A percentile compares a stretch with the other conserved stretches of the same genome.
These are phyloP conservation scores for Omphaloscelis lunosa DNA, from an alignment of 2,888 invertebrate species.

Conservation along the genomic window DNA sequence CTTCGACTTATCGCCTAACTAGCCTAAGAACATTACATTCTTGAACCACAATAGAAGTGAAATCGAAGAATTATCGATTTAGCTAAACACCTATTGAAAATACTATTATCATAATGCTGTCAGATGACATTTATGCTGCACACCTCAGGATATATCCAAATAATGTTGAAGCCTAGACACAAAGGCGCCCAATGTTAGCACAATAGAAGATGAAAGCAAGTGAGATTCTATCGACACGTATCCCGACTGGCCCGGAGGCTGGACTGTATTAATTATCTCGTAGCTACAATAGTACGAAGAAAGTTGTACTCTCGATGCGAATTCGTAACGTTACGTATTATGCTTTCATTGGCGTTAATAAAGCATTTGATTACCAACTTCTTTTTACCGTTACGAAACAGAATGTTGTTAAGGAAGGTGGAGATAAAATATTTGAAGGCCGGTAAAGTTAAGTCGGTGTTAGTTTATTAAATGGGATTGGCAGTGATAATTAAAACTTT, in stretches of 20 bases:
- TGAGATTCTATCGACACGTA: constrained; percentile 54
- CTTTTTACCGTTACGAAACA: constrained; percentile 36
- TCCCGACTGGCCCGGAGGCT: constrained; percentile 63
- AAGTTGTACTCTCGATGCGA: constrained; percentile 81
- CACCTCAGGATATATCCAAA: constrained; percentile 42
- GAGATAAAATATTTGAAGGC: background rate
- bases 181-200: constrained; percentile 32
- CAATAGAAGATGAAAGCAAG: constrained; percentile 61
- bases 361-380: constrained; percentile 66
- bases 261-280: constrained; percentile 78
- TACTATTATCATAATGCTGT: constrained; percentile 19
- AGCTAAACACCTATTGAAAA: constrained; percentile 37
- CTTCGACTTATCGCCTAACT: constrained; percentile 7
- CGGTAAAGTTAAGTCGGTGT: constrained; percentile 37
- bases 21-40: constrained; percentile 4
- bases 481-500: constrained; percentile 84
- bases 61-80: constrained; percentile 27
- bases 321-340: constrained; percentile 82
- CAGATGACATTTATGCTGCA: constrained; percentile 48
- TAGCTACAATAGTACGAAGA: constrained; percentile 81
- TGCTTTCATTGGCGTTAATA: constrained; percentile 70
- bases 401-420: background rate
- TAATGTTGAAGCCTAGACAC: constrained; percentile 51
- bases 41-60: constrained; percentile 35
- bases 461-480: constrained; percentile 70